phyloP scores from a whole-genome alignment of 2,888 invertebrate genomes.

The Nomada flava region DNA sequence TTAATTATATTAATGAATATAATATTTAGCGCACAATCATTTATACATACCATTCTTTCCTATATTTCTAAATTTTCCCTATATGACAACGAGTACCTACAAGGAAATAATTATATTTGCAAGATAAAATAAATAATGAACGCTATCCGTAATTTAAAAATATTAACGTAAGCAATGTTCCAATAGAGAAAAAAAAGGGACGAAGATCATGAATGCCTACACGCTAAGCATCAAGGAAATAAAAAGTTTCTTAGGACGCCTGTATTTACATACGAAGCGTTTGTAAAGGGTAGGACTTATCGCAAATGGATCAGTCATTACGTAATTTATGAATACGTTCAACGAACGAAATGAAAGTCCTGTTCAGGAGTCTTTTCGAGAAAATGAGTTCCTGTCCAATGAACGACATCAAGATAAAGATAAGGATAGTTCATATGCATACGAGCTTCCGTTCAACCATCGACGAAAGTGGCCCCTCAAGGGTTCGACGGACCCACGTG shows the following conservation, averaged over 20 bases:
- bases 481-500: conserved; percentile 17
- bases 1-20: too few species aligned
- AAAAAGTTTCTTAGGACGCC: conserved; percentile 3
- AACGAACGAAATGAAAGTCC: conserved; percentile 30
- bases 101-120: too few species aligned
- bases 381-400: conserved; percentile 48
- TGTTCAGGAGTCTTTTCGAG: conserved; percentile 39
- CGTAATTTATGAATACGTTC: conserved; percentile 60
- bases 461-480: conserved; percentile 23
- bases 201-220: too few species aligned
- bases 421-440: conserved; percentile 62
- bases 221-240: neutral
- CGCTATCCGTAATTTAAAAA: too few species aligned
- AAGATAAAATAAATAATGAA: too few species aligned
- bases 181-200: too few species aligned
- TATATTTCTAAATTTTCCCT: too few species aligned
- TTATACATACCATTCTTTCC: too few species aligned
- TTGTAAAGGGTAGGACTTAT: conserved; percentile 37
- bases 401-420: conserved; percentile 50
- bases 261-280: neutral
- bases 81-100: too few species aligned
- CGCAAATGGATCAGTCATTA: conserved; percentile 58
- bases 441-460: conserved; percentile 26
- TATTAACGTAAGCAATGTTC: too few species aligned
- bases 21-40: too few species aligned